Percentiles rank a stretch among this genome's conserved stretches.
These are phyloP conservation scores for Griposia aprilina DNA, from an alignment of 2,888 invertebrate species.

Conservation along the genomic window DNA sequence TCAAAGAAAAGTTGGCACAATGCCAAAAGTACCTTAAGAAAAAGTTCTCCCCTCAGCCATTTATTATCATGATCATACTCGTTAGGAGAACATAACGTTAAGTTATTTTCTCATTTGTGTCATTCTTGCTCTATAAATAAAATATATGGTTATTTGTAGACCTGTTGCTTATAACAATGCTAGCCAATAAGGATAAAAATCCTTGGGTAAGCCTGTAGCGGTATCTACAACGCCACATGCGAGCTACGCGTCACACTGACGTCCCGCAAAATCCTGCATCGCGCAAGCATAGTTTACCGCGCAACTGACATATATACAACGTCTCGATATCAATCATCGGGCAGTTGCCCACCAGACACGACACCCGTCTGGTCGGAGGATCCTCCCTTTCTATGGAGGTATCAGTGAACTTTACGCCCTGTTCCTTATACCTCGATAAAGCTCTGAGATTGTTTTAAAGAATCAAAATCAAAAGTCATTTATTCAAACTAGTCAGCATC, in stretches of 20 bases:
- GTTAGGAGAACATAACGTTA: constrained; percentile 25
- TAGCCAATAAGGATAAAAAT: background rate
- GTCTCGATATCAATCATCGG: too few species aligned
- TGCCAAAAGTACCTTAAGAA: constrained; percentile 14
- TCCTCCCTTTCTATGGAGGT: too few species aligned
- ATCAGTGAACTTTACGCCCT: too few species aligned
- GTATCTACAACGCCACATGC: too few species aligned
- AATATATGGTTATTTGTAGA: constrained; percentile 26
- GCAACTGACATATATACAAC: too few species aligned
- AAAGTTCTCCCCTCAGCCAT: constrained; percentile 22
- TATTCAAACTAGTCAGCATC: background rate
- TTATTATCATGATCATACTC: constrained; percentile 37
- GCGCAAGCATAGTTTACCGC: too few species aligned
- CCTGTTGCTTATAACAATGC: constrained; percentile 37
- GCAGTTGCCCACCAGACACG: too few species aligned
- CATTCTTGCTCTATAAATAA: constrained; percentile 6
- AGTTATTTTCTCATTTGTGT: constrained; percentile 27
- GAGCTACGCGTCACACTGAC: too few species aligned
- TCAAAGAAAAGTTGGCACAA: constrained; percentile 22
- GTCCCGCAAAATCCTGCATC: too few species aligned
- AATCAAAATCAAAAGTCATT: background rate
- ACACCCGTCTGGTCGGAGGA: too few species aligned
- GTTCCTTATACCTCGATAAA: too few species aligned
- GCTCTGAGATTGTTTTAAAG: background rate
- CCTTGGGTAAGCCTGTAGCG: too few species aligned